phyloP scores from a whole-genome alignment of 2,888 invertebrate species.

The Sinodicranocentrus sp. region DNA sequence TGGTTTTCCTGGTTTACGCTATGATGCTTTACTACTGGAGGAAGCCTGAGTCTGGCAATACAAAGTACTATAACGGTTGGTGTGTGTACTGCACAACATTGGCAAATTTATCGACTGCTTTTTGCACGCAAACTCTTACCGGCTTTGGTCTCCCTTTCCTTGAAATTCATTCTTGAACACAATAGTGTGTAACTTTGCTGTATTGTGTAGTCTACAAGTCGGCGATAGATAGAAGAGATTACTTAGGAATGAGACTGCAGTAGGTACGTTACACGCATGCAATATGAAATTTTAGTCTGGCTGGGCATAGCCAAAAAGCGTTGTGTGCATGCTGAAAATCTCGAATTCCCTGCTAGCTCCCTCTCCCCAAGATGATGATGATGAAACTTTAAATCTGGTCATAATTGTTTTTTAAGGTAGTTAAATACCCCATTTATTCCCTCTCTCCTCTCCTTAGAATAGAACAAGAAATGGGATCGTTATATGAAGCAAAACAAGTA shows the following conservation, averaged over 20 bases:
- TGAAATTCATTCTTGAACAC: conserved; percentile 34
- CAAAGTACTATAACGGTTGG: background rate
- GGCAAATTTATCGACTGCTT: conserved; percentile 73
- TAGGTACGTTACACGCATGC: conserved; percentile 6
- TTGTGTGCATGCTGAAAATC: conserved; percentile 6
- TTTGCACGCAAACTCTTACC: conserved; percentile 73
- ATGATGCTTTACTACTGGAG: too few species aligned
- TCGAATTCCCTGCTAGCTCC: background rate
- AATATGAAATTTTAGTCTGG: background rate
- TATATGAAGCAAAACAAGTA: too few species aligned
- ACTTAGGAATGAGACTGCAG: conserved; percentile 5
- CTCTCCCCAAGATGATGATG: background rate
- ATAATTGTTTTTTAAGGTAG: too few species aligned
- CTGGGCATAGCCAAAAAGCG: background rate
- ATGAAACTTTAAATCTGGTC: too few species aligned
- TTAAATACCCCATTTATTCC: too few species aligned
- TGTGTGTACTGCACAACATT: conserved; percentile 43
- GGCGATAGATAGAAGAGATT: conserved; percentile 13
- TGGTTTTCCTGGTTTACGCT: conserved; percentile 10
- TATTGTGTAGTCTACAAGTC: conserved; percentile 4
- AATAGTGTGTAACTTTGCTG: background rate
- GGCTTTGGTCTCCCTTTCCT: conserved; percentile 32
- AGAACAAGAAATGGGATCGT: too few species aligned
- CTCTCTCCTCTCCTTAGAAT: too few species aligned
- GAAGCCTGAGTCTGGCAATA: conserved; percentile 14